These are phyloP conservation scores for Oscarella lobularis DNA, from an alignment of 37 sponge, comb jelly and placozoan genomes.

Conservation along the genomic window DNA sequence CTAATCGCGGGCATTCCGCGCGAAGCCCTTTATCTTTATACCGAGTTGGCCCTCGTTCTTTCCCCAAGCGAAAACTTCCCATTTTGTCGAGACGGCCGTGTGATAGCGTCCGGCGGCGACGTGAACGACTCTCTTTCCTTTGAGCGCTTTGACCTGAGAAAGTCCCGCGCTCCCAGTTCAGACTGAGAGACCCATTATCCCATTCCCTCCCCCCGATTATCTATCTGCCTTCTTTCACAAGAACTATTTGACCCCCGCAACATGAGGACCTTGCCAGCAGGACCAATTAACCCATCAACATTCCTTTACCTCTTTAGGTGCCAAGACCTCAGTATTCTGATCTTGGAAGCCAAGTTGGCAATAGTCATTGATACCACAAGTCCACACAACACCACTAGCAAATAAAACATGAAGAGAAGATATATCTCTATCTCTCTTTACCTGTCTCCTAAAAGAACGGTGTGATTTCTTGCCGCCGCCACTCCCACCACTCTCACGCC, in stretches of 20 bases:
- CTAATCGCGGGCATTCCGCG: too few relatives aligned
- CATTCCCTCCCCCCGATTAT: too few relatives aligned
- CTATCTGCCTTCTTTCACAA: not conserved
- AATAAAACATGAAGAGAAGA: not conserved
- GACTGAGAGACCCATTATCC: too few relatives aligned
- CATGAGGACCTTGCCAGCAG: too few relatives aligned
- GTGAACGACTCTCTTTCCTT: conserved; percentile 10
- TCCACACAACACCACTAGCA: conserved; percentile 49
- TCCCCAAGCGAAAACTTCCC: conserved; percentile 67
- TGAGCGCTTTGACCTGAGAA: conserved; percentile 35
- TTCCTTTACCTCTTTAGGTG: too few relatives aligned
- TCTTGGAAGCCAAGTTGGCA: conserved; percentile 69
- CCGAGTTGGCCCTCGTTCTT: conserved; percentile 80
- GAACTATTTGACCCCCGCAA: too few relatives aligned
- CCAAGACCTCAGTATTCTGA: too few relatives aligned
- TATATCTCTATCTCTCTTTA: not conserved
- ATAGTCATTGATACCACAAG: conserved; percentile 84
- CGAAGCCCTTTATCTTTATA: not conserved
- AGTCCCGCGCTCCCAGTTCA: not conserved
- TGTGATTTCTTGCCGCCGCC: conserved; percentile 52
- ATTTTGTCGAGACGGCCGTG: conserved; percentile 52
- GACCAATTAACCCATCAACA: too few relatives aligned
- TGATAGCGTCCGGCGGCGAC: conserved; percentile 76
- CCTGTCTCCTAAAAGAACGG: conserved; percentile 45
- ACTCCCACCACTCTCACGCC: not conserved